Conservation (phyloP, 2,797 vertebrate genomes). For the Danio aesculapii region DNA sequence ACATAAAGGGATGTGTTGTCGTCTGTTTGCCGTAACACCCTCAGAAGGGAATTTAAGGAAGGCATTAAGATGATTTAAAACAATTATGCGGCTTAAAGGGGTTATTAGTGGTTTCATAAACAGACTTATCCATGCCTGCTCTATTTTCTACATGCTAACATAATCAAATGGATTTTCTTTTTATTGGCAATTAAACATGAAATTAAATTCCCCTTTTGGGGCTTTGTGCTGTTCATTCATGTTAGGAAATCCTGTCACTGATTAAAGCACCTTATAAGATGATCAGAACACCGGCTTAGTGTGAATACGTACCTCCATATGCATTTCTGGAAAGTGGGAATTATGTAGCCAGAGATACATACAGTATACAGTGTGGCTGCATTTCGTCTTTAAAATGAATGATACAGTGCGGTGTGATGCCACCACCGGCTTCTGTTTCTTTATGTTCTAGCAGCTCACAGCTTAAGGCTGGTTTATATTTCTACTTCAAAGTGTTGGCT, state of each 20-base stretch:
- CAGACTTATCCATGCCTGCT: neutral
- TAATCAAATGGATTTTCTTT: constrained; percentile 15
- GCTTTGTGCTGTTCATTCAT: neutral
- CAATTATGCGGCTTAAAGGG: constrained; percentile 40
- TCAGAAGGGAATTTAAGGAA: constrained; percentile 25
- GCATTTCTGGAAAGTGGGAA: too few relatives aligned
- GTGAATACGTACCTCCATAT: too few relatives aligned
- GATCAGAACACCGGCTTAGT: too few relatives aligned
- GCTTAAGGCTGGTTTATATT: too few relatives aligned
- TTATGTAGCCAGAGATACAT: too few relatives aligned
- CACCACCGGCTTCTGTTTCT: too few relatives aligned
- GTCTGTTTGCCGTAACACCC: constrained; percentile 31
- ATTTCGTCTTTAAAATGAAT: too few relatives aligned
- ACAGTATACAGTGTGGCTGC: too few relatives aligned
- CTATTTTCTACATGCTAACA: neutral
- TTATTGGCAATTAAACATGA: constrained; percentile 21
- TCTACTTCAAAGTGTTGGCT: too few relatives aligned
- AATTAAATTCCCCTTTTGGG: constrained; percentile 2
- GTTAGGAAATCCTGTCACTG: neutral
- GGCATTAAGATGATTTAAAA: constrained; percentile 38
- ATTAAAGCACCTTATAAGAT: constrained; percentile 1
- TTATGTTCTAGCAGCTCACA: too few relatives aligned
- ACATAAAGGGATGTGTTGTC: constrained; percentile 40
- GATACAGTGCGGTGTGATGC: too few relatives aligned
- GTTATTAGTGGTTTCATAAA: constrained; percentile 24